Percentiles rank a stretch among this genome's conserved stretches.
Evolutionary conservation across 2,113 vertebrate species (phyloP).

Genomic region (Arizona elegans): DNA sequence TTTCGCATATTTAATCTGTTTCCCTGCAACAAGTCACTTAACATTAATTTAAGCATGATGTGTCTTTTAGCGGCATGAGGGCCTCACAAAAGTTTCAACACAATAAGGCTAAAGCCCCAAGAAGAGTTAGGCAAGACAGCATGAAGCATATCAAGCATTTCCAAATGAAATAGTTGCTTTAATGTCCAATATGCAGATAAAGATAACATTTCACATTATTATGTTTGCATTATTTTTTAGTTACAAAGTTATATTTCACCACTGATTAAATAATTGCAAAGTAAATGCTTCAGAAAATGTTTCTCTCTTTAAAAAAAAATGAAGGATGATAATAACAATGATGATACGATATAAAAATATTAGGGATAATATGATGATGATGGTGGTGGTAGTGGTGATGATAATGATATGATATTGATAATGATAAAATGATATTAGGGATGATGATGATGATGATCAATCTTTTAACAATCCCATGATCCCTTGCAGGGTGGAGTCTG

Average conservation of each 20-base stretch:
- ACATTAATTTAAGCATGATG: not conserved
- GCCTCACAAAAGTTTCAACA: not conserved
- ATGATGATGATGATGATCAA: too few relatives aligned
- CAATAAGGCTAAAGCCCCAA: not conserved
- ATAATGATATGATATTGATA: too few relatives aligned
- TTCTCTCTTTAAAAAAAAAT: not conserved
- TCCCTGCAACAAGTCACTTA: not conserved
- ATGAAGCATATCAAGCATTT: not conserved
- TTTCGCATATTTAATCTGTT: not conserved
- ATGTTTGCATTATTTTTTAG: slow-evolving; percentile 3
- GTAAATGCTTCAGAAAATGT: not conserved
- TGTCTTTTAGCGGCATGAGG: not conserved
- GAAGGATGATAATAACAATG: not conserved
- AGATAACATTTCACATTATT: not conserved
- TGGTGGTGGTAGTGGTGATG: too few relatives aligned
- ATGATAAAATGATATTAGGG: too few relatives aligned
- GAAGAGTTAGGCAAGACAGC: not conserved
- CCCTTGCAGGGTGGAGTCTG: too few relatives aligned
- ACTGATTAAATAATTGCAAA: not conserved
- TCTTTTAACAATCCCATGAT: too few relatives aligned
- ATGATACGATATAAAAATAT: too few relatives aligned
- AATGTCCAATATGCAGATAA: not conserved
- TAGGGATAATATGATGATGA: too few relatives aligned
- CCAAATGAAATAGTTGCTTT: slow-evolving; percentile 1
- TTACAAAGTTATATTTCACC: not conserved